Base-by-base conservation (phyloP, 2,888 invertebrate genomes). In the Pammene fasciana region DNA sequence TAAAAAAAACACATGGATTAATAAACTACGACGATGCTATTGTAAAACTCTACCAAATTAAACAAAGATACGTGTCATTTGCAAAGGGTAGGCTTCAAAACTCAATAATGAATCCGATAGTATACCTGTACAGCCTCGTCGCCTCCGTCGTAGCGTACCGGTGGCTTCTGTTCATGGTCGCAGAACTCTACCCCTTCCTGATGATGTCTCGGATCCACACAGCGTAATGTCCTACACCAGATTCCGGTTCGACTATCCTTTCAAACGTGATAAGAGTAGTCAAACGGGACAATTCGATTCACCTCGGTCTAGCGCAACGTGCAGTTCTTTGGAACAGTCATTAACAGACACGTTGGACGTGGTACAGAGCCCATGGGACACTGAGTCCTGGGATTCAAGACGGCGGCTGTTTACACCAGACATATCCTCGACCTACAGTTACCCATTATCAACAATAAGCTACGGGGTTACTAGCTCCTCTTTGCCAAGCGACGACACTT, bases 101-200 rank as follows among this genome's bases (percentile, higher is more conserved):
- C 11, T 62, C 26, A 16, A 68, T 5, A 48, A 91, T 92, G 91
- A 82, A 89, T 74, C 89, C 87, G 0, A 67, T 88, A 0, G 77
- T 79, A 36, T 86, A 82, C 68, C 73, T 91, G 5, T 78, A 82
- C 11, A 79, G 75, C 7, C 74, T 89, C 38, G 75, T 89, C 8
- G 79, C 76, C 41, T 84, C 84, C 4, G 74, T 90, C n/a, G 84
- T 86, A 71, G 83, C 87, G 61, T 89, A 89, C 71, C 76, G 87
- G 43, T 91, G 90, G 90, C 76, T 91, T 0, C 56, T 89, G n/a
- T 86, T 89, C 14, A 76, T 86, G 11, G 91, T 89, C 4, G 82
- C 82, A 26, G 86, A 86, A 55, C 84, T 83, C 73, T 91, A 91
- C 62, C 92, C 90, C 0, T 79, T 92, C 38, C 77, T 79, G 0